Conservation (phyloP, 2,888 invertebrate genomes). For the Unio pictorum region DNA sequence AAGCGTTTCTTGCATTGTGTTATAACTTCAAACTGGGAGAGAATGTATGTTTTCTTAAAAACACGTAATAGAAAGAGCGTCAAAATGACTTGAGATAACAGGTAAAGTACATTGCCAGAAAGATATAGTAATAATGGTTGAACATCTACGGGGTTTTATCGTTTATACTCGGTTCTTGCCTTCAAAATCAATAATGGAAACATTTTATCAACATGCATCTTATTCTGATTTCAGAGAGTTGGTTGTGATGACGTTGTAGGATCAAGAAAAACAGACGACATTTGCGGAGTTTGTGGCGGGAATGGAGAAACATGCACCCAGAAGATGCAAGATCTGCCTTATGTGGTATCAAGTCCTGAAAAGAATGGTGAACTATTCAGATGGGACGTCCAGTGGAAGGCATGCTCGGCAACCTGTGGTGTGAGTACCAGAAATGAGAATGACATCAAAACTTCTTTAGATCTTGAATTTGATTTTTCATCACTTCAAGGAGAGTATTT, state of each 20-base stretch:
- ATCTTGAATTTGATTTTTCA: background rate
- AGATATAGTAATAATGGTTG: too few relatives aligned
- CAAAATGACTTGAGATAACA: too few relatives aligned
- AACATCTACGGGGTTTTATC: too few relatives aligned
- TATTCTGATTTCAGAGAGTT: constrained; percentile 79
- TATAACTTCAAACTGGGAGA: too few relatives aligned
- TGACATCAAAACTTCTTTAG: background rate
- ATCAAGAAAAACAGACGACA: constrained; percentile 85
- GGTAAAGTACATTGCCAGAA: too few relatives aligned
- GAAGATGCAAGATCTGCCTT: constrained; percentile 73
- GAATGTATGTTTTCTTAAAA: too few relatives aligned
- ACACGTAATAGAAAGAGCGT: too few relatives aligned
- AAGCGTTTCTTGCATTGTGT: too few relatives aligned
- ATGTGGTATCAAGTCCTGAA: background rate
- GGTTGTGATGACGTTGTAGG: constrained; percentile 89
- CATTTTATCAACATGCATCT: too few relatives aligned
- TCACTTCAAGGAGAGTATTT: too few relatives aligned
- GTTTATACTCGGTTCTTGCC: too few relatives aligned
- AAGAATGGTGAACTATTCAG: constrained; percentile 8
- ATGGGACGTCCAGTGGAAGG: constrained; percentile 79
- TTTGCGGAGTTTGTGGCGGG: constrained; percentile 88
- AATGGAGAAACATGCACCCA: constrained; percentile 86
- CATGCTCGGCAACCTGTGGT: constrained; percentile 92
- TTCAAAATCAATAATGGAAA: too few relatives aligned
- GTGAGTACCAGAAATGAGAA: constrained; percentile 59